phyloP scores from a whole-genome alignment of 2,888 invertebrate species.

The Eristalis arbustorum region DNA sequence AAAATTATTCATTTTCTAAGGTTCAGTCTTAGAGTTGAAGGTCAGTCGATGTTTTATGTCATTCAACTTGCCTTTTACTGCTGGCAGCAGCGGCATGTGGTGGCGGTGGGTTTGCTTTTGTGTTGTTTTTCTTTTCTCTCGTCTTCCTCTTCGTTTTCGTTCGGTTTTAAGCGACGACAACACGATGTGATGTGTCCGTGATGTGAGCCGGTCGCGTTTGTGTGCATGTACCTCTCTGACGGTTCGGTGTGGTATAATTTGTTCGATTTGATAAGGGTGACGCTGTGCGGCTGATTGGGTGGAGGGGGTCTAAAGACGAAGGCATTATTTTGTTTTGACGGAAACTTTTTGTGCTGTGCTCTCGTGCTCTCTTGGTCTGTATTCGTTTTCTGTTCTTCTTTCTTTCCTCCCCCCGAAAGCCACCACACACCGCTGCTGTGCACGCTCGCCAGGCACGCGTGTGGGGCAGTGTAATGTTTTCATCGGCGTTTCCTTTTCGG shows the following conservation, averaged over 20 bases:
- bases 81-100: conserved; percentile 17
- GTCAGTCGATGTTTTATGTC: conserved; percentile 80
- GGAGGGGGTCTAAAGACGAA: background rate
- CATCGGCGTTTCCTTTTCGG: conserved; percentile 21
- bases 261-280: conserved; percentile 50
- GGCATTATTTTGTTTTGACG: conserved; percentile 66
- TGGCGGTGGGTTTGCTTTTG: conserved; percentile 4
- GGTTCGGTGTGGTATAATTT: conserved; percentile 46
- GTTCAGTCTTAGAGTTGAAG: conserved; percentile 80
- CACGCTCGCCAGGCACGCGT: background rate
- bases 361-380: conserved; percentile 14
- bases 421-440: background rate
- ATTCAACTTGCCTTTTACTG: conserved; percentile 78
- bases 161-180: conserved; percentile 20
- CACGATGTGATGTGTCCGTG: conserved; percentile 36
- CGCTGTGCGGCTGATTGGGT: background rate
- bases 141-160: background rate
- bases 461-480: conserved; percentile 17
- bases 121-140: background rate
- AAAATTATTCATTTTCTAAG: conserved; percentile 79
- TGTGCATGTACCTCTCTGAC: conserved; percentile 12
- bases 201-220: conserved; percentile 27
- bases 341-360: conserved; percentile 58
- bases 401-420: background rate
- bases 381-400: background rate